Base-by-base conservation (phyloP, 2,888 invertebrate species). In the Acronicta psi region DNA sequence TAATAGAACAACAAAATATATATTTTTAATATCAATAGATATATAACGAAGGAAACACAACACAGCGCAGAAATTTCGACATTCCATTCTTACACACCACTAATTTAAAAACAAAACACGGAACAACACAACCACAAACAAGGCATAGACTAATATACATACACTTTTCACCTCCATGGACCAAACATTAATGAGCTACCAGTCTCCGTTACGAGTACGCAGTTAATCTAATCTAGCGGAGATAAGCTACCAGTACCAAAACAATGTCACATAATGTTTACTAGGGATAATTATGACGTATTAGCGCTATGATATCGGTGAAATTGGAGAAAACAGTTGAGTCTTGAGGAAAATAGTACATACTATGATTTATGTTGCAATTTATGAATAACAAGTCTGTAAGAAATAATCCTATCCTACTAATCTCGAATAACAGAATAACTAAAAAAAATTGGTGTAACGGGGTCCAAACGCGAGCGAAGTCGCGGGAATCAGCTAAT, bases 81-180 rank as follows among this genome's bases (percentile, higher is more conserved):
- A 31, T 13, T 23, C 13, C 13, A 25, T 31, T 11, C 14, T 31
- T 31, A 10, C 11, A 23, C 20, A 52, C 23, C 11, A 18, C 13
- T 14, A 7, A 34, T 0, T 13, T 13, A 2, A 25, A 23, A 5
- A 25, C 14, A 41, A 25, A 16, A 38, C 29, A 45, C 34, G 0
- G 1, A 43, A 25, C 14, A 18, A 47, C 14, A 47, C 9, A 38
- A 44, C 2, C n/a, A 45, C 9, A 14, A 20, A 44, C 34, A 11
- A 46, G 17, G 41, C 44, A 52, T 18, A 50, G 14, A 34, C 17
- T n/a, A 41, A 37, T 17, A 58, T 49, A 77, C 78, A 52, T 77
- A 73, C 73, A 75, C 41, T 62, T 65, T 63, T 80, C 66, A 59
- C 68, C 81, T 80, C 80, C 82, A 82, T 80, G 61, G 64, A 49